A percentile compares a stretch with the other conserved stretches of the same genome.
Conservation (phyloP, 2,113 vertebrate species). For the Leptocoma aspasia region DNA sequence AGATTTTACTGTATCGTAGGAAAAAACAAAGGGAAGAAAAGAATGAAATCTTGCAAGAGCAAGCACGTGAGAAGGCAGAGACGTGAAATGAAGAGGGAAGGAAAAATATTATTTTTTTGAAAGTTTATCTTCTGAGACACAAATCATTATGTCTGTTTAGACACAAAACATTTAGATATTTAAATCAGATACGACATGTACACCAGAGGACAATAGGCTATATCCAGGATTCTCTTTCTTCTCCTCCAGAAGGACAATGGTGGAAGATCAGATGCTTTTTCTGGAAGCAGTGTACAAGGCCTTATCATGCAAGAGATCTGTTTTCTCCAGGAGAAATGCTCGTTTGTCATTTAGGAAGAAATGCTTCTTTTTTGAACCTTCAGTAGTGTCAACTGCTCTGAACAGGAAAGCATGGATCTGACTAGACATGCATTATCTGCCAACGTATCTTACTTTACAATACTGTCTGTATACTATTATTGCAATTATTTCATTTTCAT, state of each 20-base stretch:
- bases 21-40: neutral
- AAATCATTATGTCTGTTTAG: neutral
- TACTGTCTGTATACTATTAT: neutral
- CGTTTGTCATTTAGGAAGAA: neutral
- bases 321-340: neutral
- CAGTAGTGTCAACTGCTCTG: neutral
- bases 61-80: fast-evolving
- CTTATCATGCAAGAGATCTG: neutral
- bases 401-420: neutral
- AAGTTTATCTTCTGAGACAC: neutral
- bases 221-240: neutral
- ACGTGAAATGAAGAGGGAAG: neutral
- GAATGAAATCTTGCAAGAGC: neutral
- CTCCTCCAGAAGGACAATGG: neutral
- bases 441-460: neutral
- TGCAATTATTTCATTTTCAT: neutral
- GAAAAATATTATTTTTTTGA: neutral
- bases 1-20: neutral
- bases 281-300: neutral
- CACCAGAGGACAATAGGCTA: neutral
- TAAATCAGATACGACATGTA: neutral
- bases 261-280: neutral
- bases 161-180: neutral
- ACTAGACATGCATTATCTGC: neutral
- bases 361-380: neutral